Base-by-base conservation (phyloP, 2,888 invertebrate species). In the Ornithoptera alexandrae region DNA sequence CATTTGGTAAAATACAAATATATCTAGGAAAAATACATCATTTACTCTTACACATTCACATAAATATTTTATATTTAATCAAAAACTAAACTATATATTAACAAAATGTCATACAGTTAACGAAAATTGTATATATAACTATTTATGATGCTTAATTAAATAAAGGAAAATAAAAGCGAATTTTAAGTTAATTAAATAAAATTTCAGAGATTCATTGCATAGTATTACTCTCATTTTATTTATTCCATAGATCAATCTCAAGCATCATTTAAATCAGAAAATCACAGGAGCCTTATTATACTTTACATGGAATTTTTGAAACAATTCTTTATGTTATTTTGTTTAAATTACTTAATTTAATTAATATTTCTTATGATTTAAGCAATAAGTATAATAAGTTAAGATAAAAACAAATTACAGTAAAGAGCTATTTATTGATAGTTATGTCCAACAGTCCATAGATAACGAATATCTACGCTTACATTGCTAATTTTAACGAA, bases 381-480 rank as follows among this genome's bases (percentile, higher is more conserved):
- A 30, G 30, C 5, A 30, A 30, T 30, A 30, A 30, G 30, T 30
- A 30, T 30, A 30, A 30, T 30, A 30, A 4, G 30, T 30, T 30
- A 30, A 30, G 30, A 30, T 30, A 5, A 30, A 30, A 30, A 30
- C 5, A 30, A 30, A 30, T 30, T 5, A 30, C 30, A 30, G 4
- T 30, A 30, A 30, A 3, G 30, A 30, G 30, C 30, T 30, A 30
- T 79, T 85, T 88, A 87, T 88, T 87, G 88, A 87, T 87, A 84
- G 78, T 80, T 79, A 81, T 79, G 77, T 77, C 77, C 73, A 72
- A 72, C 71, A 72, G 69, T 65, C 63, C 62, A 73, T 72, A 72
- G 73, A 80, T 79, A 78, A 79, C 75, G 78, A 81, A 82, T 78
- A 71, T 74, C 77, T 77, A 74, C 69, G 73, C 73, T 77, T 72